Conservation (phyloP, 2,797 vertebrate species). For the Crax fasciolata region DNA sequence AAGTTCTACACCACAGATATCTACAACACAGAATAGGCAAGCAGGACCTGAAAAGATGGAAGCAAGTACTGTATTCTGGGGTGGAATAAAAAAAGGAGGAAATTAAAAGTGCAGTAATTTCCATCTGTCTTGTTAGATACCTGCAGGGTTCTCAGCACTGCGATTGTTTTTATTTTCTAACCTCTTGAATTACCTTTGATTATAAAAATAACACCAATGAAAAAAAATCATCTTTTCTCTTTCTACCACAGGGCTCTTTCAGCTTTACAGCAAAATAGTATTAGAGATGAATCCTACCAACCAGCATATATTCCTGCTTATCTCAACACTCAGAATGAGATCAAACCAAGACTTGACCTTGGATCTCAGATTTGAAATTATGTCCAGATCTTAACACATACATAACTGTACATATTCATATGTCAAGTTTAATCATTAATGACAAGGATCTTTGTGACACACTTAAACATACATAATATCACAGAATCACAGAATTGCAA, state of each 20-base stretch:
- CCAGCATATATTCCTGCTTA: not conserved
- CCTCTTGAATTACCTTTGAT: not conserved
- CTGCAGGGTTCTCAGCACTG: not conserved
- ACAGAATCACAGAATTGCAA: no score
- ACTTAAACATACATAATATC: constrained; percentile 15
- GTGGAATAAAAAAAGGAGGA: not conserved
- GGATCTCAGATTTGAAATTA: constrained; percentile 20
- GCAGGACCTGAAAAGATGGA: not conserved
- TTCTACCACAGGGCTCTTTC: not conserved
- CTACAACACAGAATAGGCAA: not conserved
- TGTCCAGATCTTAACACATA: not conserved
- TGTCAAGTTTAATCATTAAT: constrained; percentile 35
- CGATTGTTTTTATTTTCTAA: not conserved
- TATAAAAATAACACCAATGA: not conserved
- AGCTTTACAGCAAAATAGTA: not conserved
- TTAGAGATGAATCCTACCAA: not conserved
- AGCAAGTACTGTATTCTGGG: not conserved
- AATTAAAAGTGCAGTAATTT: not conserved
- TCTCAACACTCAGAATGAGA: not conserved
- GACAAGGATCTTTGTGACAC: not conserved
- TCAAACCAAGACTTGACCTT: constrained; percentile 17
- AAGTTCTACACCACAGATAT: not conserved
- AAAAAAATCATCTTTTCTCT: not conserved
- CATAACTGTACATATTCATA: not conserved
- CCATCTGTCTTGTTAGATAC: not conserved